Evolutionary conservation across 1,140 invertebrate species (phyloP).

Genomic region (Drosophila repleta): DNA sequence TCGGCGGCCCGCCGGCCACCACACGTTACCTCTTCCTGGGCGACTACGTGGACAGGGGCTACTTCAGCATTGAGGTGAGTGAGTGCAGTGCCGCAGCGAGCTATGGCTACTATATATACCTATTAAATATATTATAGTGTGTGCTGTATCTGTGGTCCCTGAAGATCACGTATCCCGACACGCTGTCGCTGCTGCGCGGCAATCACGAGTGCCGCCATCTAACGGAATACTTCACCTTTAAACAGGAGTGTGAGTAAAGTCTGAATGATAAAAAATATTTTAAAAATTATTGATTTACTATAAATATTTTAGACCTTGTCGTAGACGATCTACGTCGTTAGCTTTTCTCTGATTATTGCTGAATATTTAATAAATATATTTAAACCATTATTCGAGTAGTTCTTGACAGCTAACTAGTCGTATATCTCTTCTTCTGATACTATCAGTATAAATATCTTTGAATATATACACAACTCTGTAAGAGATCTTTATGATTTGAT

Average conservation of each 20-base stretch:
- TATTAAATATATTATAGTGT: too few species aligned
- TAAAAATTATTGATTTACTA: too few species aligned
- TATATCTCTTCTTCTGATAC: too few species aligned
- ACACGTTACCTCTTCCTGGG: constrained; percentile 99
- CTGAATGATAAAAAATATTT: neutral
- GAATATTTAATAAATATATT: too few species aligned
- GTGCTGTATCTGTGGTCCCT: constrained; percentile 99
- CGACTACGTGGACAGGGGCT: constrained; percentile 99
- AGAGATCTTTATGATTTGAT: neutral
- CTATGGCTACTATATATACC: too few species aligned
- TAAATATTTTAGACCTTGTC: too few species aligned
- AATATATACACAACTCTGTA: neutral
- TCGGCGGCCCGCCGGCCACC: constrained; percentile 97
- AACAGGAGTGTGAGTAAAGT: constrained; percentile 97
- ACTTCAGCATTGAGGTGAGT: constrained; percentile 99
- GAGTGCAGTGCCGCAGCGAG: neutral
- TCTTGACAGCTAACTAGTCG: too few species aligned
- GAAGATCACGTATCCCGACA: constrained; percentile 99
- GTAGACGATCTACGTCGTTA: too few species aligned
- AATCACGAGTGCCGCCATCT: constrained; percentile 99
- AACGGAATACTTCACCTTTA: constrained; percentile 99
- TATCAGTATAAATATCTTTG: too few species aligned
- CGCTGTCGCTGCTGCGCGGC: constrained; percentile 98
- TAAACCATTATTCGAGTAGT: too few species aligned
- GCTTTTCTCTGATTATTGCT: too few species aligned